Conservation (phyloP, 2,888 invertebrate genomes). For the Campoletis raptor region DNA sequence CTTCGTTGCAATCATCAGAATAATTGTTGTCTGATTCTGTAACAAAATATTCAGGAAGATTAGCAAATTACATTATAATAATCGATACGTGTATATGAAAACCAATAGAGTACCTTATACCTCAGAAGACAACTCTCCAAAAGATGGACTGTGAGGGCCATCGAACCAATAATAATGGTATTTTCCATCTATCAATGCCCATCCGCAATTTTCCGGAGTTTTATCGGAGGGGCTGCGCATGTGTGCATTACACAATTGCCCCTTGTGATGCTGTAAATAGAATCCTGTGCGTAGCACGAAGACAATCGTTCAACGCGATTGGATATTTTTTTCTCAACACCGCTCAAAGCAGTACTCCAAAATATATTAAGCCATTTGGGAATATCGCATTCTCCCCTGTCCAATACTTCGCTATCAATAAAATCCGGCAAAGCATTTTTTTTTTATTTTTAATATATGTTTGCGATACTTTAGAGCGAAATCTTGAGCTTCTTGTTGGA, state of each 20-base stretch:
- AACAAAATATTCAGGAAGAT: constrained; percentile 42
- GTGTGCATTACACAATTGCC: constrained; percentile 64
- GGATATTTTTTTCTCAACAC: constrained; percentile 45
- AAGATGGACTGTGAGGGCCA: constrained; percentile 56
- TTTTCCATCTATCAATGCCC: constrained; percentile 61
- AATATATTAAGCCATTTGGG: no score
- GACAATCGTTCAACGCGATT: constrained; percentile 67
- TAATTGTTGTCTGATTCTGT: constrained; percentile 33
- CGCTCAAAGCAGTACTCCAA: no score
- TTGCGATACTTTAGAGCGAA: no score
- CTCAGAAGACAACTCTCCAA: constrained; percentile 52
- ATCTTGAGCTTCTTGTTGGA: no score
- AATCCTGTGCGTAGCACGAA: no score
- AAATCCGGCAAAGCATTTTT: no score
- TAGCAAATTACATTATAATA: constrained; percentile 23
- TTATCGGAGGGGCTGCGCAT: constrained; percentile 45
- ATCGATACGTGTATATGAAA: constrained; percentile 33
- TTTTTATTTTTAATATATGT: no score
- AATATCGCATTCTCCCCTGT: no score
- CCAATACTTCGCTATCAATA: no score
- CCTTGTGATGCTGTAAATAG: constrained; percentile 69
- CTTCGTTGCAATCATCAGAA: constrained; percentile 16
- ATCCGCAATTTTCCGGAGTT: constrained; percentile 63
- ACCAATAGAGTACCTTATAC: constrained; percentile 43
- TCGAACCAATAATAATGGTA: constrained; percentile 64